A percentile compares a stretch with the other conserved stretches of the same genome.
These are phyloP conservation scores for Lycocorax pyrrhopterus DNA, from an alignment of 2,113 vertebrate genomes.

Conservation along the genomic window DNA sequence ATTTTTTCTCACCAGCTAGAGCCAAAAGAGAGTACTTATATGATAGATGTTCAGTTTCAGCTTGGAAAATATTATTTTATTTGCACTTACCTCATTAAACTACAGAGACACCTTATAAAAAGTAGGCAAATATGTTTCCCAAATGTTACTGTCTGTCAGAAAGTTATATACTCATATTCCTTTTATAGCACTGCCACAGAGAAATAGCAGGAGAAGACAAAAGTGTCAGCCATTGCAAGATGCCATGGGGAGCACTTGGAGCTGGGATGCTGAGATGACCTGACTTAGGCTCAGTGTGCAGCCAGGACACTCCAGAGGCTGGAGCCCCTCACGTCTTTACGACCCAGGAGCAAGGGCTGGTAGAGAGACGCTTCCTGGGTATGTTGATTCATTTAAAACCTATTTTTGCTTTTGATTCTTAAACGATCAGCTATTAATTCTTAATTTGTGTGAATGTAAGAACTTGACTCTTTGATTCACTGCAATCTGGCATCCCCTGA, in stretches of 20 bases:
- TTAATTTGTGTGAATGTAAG: not conserved
- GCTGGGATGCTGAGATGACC: not conserved
- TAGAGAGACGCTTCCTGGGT: not conserved
- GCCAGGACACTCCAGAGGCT: not conserved
- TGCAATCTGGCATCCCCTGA: not conserved
- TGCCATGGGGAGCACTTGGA: not conserved
- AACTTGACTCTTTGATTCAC: not conserved
- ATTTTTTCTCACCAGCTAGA: not conserved
- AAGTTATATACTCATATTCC: not conserved
- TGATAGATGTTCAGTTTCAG: not conserved
- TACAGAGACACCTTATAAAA: not conserved
- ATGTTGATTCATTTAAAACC: not conserved
- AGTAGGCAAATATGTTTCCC: not conserved
- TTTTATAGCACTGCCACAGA: not conserved
- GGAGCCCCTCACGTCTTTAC: fast-evolving
- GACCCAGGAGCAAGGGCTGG: not conserved
- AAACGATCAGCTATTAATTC: not conserved
- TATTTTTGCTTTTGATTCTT: not conserved
- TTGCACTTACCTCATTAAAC: not conserved
- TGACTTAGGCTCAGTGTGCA: fast-evolving
- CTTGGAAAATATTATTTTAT: not conserved
- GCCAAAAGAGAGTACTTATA: not conserved
- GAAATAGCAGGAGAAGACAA: not conserved
- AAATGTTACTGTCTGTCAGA: not conserved
- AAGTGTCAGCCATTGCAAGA: not conserved